Evolutionary conservation across 2,113 vertebrate genomes (phyloP).

Genomic region (Embiotoca jacksoni): DNA sequence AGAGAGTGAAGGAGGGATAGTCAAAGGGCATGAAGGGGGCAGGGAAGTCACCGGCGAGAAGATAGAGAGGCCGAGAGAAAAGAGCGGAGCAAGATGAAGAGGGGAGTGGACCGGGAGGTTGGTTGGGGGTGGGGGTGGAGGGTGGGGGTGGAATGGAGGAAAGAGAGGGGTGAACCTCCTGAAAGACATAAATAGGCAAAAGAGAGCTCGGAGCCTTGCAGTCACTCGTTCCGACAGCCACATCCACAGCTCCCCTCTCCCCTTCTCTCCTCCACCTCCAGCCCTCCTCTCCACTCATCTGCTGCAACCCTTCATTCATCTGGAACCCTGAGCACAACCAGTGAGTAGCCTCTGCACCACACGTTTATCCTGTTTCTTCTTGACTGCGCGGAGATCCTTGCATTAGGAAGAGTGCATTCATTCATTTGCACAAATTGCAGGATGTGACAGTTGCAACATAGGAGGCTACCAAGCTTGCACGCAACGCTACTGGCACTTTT

Average conservation of each 20-base stretch:
- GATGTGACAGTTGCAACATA: constrained; percentile 5
- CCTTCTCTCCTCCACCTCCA: constrained; percentile 70
- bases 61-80: constrained; percentile 46
- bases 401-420: background rate
- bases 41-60: constrained; percentile 49
- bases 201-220: constrained; percentile 83
- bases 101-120: constrained; percentile 39
- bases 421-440: background rate
- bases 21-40: constrained; percentile 68
- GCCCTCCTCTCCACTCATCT: constrained; percentile 68
- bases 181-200: constrained; percentile 88
- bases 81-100: constrained; percentile 29
- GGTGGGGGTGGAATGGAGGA: constrained; percentile 66
- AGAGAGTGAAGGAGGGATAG: constrained; percentile 30
- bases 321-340: constrained; percentile 62
- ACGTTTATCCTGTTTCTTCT: constrained; percentile 14
- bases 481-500: background rate
- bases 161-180: constrained; percentile 77
- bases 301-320: constrained; percentile 71
- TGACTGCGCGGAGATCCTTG: background rate
- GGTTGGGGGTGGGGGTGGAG: constrained; percentile 17
- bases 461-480: constrained; percentile 6
- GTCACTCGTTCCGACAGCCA: constrained; percentile 87
- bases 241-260: constrained; percentile 80
- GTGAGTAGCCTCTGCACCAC: constrained; percentile 75